Conservation (phyloP, 2,797 vertebrate genomes). For the Hafferia zeledoni region DNA sequence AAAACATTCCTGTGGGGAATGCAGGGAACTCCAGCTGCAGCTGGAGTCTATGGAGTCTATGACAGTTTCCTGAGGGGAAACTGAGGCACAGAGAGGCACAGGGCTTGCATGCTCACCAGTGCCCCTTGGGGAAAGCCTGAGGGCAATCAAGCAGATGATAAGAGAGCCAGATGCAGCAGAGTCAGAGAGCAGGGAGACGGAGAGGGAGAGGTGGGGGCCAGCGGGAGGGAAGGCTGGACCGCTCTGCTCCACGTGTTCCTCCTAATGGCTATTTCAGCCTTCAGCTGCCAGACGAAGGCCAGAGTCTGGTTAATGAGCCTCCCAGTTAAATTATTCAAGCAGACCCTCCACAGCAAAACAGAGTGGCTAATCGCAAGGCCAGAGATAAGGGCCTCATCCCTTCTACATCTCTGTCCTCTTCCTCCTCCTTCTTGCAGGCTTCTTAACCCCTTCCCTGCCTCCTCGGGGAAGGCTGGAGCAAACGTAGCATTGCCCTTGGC, state of each 20-base stretch:
- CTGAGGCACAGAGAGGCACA: not conserved
- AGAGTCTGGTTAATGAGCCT: constrained; percentile 49
- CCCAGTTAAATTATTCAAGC: constrained; percentile 50
- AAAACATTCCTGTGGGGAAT: not conserved
- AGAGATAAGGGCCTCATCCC: not conserved
- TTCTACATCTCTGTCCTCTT: not conserved
- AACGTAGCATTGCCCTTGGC: not conserved
- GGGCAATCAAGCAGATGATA: not conserved
- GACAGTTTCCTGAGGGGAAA: not conserved
- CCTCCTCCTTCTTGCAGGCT: not conserved
- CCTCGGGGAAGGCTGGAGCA: not conserved
- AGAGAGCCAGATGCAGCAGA: not conserved
- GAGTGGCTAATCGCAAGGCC: not conserved
- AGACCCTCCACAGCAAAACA: not conserved
- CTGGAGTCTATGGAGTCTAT: not conserved
- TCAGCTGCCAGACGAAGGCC: constrained; percentile 58
- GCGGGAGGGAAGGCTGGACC: not conserved
- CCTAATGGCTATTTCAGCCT: constrained; percentile 62
- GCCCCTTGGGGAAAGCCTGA: not conserved
- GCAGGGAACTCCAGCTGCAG: not conserved
- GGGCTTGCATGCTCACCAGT: not conserved
- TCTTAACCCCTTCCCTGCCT: not conserved
- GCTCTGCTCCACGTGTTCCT: not conserved
- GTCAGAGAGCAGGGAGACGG: not conserved
- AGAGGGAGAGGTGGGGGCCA: not conserved